Conservation (phyloP, 2,113 vertebrate genomes). For the Phocoena sinus region DNA sequence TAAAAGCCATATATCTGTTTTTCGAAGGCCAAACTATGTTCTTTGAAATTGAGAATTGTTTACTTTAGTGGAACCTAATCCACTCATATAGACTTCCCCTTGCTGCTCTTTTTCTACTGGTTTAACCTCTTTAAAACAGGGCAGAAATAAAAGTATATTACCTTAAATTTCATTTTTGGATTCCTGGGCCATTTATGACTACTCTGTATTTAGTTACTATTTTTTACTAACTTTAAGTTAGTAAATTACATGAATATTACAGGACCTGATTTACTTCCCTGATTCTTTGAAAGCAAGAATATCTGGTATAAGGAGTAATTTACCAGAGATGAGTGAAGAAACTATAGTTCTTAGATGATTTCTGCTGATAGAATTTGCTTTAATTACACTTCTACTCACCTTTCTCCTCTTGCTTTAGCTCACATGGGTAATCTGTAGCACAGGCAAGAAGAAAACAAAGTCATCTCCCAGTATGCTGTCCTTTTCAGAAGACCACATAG, state of each 20-base stretch:
- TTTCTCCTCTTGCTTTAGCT: background rate
- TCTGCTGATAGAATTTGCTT: background rate
- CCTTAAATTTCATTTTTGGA: background rate
- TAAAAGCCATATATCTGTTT: background rate
- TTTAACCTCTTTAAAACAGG: background rate
- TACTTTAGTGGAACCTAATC: background rate
- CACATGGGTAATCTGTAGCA: background rate
- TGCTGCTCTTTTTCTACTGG: background rate
- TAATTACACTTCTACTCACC: background rate
- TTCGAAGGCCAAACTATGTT: background rate
- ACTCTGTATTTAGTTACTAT: background rate
- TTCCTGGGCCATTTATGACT: background rate
- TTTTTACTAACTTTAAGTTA: background rate
- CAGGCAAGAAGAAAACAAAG: background rate
- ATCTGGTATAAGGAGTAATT: background rate
- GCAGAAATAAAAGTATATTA: background rate
- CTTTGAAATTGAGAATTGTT: background rate
- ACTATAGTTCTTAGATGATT: background rate
- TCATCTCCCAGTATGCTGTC: background rate
- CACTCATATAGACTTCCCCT: background rate
- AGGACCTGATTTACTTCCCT: background rate
- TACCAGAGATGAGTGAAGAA: background rate
- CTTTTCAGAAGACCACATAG: background rate
- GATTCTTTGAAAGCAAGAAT: background rate
- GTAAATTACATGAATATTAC: background rate